phyloP scores from a whole-genome alignment of 2,797 vertebrate genomes.

The Acanthurus lineatus region DNA sequence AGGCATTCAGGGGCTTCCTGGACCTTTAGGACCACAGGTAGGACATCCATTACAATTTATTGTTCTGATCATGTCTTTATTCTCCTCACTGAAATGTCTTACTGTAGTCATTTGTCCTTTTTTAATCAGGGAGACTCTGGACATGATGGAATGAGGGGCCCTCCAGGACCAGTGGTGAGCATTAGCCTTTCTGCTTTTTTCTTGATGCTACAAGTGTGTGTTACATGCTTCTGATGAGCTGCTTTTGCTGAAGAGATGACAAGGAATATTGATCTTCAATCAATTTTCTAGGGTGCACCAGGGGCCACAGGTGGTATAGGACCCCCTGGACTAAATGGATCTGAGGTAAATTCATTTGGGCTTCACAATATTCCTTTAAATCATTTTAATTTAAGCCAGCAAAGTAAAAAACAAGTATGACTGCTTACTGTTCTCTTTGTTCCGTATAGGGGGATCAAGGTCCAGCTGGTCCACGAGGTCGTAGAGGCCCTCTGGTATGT shows the following conservation, averaged over 20 bases:
- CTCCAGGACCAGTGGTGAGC: constrained; percentile 81
- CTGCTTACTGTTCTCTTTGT: constrained; percentile 1
- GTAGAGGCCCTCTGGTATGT: constrained; percentile 83
- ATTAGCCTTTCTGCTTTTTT: background rate
- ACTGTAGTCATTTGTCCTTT: background rate
- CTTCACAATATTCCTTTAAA: background rate
- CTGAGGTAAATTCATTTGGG: constrained; percentile 81
- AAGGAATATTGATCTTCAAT: background rate
- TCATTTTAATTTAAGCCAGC: background rate
- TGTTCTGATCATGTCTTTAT: background rate
- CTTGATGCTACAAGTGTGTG: background rate
- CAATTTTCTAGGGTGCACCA: constrained; percentile 78
- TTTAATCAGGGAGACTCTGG: constrained; percentile 82
- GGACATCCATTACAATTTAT: constrained; percentile 19
- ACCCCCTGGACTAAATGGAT: constrained; percentile 83
- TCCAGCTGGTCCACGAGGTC: constrained; percentile 82
- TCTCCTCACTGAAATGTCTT: background rate
- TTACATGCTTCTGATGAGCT: background rate
- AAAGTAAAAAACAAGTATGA: background rate
- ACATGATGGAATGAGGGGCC: constrained; percentile 77
- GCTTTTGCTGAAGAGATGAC: background rate
- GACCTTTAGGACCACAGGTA: constrained; percentile 82
- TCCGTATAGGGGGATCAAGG: constrained; percentile 85
- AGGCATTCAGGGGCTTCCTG: constrained; percentile 82
- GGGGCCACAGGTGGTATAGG: constrained; percentile 83